Evolutionary conservation across 2,888 invertebrate species (phyloP).

Genomic region (Limnephilus lunatus): DNA sequence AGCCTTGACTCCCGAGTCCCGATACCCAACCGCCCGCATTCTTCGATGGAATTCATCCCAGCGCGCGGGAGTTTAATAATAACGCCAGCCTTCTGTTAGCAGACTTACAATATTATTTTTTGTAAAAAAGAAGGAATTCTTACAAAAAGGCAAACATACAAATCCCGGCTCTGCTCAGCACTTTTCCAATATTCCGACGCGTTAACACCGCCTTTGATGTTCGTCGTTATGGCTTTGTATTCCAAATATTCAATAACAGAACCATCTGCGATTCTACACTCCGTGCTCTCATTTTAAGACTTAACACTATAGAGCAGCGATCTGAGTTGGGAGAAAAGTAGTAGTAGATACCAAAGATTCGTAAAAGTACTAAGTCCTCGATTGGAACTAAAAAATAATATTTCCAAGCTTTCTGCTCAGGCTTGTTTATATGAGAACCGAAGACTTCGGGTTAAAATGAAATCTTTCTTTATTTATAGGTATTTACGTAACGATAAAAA

Average conservation of each 20-base stretch:
- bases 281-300: neutral
- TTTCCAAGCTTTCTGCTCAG: neutral
- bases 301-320: neutral
- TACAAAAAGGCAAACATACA: conserved; percentile 58
- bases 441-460: neutral
- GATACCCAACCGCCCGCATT: neutral
- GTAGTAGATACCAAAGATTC: neutral
- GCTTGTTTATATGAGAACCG: neutral
- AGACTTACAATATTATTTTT: conserved; percentile 51
- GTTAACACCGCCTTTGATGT: conserved; percentile 47
- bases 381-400: neutral
- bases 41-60: conserved; percentile 18
- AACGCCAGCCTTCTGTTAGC: conserved; percentile 48
- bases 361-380: neutral
- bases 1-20: neutral
- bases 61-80: conserved; percentile 43
- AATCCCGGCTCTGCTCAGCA: conserved; percentile 45
- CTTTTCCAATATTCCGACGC: conserved; percentile 50
- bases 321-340: neutral
- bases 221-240: conserved; percentile 31
- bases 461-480: neutral
- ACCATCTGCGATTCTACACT: conserved; percentile 1
- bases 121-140: conserved; percentile 52
- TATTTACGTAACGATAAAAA: too few species aligned
- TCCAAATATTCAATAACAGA: neutral